Evolutionary conservation across 92 coral and sea anemone species (phyloP), one percentile per base, ranked within the genome.

Genomic region (Heliopora coerulea): DNA sequence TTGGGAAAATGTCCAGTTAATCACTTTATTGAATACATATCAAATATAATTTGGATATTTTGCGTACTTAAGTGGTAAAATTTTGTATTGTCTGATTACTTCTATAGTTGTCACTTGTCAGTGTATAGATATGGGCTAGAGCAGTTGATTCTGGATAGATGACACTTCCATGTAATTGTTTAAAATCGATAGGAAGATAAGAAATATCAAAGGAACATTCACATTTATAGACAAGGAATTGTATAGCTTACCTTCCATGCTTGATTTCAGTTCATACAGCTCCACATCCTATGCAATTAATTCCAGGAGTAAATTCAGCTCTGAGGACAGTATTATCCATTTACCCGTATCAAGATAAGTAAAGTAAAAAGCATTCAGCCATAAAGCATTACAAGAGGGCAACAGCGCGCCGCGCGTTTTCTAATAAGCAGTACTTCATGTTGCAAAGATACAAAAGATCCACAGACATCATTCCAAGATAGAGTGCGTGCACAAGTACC

Each of bases 171-270:
- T 46, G 52, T 46, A 46, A 46, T 46, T 46, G 15, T 46, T 10
- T 46, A 46, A 46, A 46, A 46, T 46, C 52, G 52, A 46, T 46
- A 46, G 52, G 52, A 46, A 46, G 15, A 46, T 15, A 46, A 46
- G 52, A 46, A 46, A 46, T 46, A 46, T 46, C 52, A 46, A 46
- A 46, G 52, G 14, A 10, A 46, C n/a, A 46, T 10, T 6, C 52
- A 46, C 15, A 46, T 46, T 46, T 46, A 46, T 15, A 46, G 15
- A 46, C 52, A 46, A 46, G 14, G 52, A 46, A 46, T 46, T 46
- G 52, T 46, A 46, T 46, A 46, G 52, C n/a, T 46, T 46, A 46
- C 52, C 52, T 46, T 46, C 52, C 52, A 46, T 46, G 52, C 52
- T 46, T 15, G 52, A 46, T 46, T 46, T 46, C 52, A 46, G 15